phyloP scores from a whole-genome alignment of 64 coral and sea anemone species.

The Actinia equina region DNA sequence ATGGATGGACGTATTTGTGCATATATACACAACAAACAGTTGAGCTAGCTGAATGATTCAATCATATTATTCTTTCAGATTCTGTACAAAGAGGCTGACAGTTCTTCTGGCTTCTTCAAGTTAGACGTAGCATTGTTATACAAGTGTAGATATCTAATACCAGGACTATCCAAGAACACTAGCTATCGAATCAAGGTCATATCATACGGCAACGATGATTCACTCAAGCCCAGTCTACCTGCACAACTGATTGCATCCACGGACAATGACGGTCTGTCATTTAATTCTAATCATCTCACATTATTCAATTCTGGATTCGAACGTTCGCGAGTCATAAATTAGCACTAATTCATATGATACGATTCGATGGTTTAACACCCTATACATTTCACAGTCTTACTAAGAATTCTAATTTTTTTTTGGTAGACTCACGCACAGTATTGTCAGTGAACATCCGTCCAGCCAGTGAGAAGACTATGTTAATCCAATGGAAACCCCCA shows the following conservation, averaged over 20 bases:
- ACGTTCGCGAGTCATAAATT: too few species aligned
- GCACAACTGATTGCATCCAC: not conserved
- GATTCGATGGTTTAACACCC: too few species aligned
- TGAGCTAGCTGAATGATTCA: too few species aligned
- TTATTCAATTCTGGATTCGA: too few species aligned
- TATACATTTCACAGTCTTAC: too few species aligned
- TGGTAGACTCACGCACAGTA: slow-evolving; percentile 5
- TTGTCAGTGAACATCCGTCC: not conserved
- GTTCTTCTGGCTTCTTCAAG: not conserved
- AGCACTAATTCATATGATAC: too few species aligned
- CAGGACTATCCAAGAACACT: slow-evolving; percentile 5
- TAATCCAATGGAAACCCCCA: not conserved
- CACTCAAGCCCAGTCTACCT: not conserved
- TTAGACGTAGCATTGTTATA: not conserved
- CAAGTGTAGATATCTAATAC: not conserved
- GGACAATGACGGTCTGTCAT: slow-evolving; percentile 1
- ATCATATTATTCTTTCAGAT: not conserved
- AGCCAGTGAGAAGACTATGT: not conserved
- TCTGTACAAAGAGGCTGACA: not conserved
- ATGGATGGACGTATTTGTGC: not conserved
- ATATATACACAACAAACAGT: not conserved
- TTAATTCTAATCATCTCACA: too few species aligned
- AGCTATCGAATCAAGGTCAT: not conserved
- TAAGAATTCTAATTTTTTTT: too few species aligned
- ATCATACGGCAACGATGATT: not conserved